These are phyloP conservation scores for Teleogryllus oceanicus DNA, from an alignment of 2,888 invertebrate genomes.

Conservation along the genomic window DNA sequence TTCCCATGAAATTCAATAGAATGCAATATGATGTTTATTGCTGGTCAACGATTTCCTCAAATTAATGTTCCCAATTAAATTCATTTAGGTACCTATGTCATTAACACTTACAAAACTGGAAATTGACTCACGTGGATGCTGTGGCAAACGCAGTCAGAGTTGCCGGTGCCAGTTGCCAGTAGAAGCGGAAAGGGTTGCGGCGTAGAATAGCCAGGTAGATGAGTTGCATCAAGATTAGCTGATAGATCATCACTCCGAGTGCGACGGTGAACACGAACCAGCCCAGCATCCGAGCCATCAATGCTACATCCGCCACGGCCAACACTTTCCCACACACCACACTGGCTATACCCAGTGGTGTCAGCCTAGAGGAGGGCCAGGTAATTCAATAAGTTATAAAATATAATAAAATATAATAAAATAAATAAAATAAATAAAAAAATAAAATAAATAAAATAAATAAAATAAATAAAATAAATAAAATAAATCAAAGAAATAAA, in stretches of 20 bases:
- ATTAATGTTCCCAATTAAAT: conserved; percentile 23
- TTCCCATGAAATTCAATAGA: too few relatives aligned
- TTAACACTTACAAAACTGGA: neutral
- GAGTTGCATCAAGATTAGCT: conserved; percentile 77
- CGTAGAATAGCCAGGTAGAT: conserved; percentile 76
- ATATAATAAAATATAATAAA: too few relatives aligned
- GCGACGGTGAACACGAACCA: conserved; percentile 77
- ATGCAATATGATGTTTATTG: too few relatives aligned
- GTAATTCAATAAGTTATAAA: too few relatives aligned
- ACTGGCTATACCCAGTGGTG: conserved; percentile 78
- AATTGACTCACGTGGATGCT: conserved; percentile 78
- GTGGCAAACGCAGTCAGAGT: conserved; percentile 86
- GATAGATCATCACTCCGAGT: conserved; percentile 77
- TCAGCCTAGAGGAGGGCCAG: conserved; percentile 53
- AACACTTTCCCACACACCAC: conserved; percentile 80
- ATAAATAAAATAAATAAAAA: too few relatives aligned
- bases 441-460: too few relatives aligned
- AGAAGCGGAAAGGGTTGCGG: conserved; percentile 83
- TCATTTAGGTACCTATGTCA: neutral
- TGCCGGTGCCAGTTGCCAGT: conserved; percentile 75
- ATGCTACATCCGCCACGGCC: conserved; percentile 62
- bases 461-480: too few relatives aligned
- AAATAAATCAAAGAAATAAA: too few relatives aligned
- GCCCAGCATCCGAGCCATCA: conserved; percentile 62
- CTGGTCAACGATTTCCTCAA: neutral